A percentile compares a stretch with the other conserved stretches of the same genome.
Evolutionary conservation across 2,888 invertebrate species (phyloP).

Genomic region (Leptopterna dolabrata): DNA sequence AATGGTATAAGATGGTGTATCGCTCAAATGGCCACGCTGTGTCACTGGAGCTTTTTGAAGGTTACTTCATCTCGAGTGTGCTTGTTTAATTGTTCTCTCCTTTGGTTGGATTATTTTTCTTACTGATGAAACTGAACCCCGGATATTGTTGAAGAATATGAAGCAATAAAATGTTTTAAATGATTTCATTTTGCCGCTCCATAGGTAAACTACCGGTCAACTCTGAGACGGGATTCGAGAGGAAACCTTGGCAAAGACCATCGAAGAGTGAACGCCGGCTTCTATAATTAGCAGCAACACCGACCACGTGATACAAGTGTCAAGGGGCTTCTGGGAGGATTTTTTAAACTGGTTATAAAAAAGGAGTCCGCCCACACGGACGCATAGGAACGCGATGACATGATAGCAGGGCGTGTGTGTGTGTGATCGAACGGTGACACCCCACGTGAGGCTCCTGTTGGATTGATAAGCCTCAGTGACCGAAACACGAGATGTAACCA

Average conservation of each 20-base stretch:
- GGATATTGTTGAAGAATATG: too few relatives aligned
- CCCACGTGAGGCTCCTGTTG: neutral
- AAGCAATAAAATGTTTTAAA: neutral
- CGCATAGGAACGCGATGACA: neutral
- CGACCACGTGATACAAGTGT: conserved; percentile 7
- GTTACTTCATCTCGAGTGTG: too few relatives aligned
- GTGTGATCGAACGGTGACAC: neutral
- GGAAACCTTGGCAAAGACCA: neutral
- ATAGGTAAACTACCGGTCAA: neutral
- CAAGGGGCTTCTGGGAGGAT: conserved; percentile 7
- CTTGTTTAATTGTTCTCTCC: too few relatives aligned
- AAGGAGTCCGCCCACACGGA: neutral
- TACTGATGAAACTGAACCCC: too few relatives aligned
- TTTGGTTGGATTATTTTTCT: too few relatives aligned
- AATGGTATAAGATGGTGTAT: too few relatives aligned
- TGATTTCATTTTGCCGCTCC: neutral
- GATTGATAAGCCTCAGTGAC: neutral
- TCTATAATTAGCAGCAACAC: neutral
- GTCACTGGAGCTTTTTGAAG: too few relatives aligned
- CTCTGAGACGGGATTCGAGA: neutral
- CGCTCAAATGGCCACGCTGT: too few relatives aligned
- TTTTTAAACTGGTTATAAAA: conserved; percentile 3
- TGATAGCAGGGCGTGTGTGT: neutral
- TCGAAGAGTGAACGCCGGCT: neutral
- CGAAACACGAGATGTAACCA: neutral